Percentiles rank a stretch among this genome's conserved stretches.
phyloP scores from a whole-genome alignment of 1,140 invertebrate species.

The Apis cerana region DNA sequence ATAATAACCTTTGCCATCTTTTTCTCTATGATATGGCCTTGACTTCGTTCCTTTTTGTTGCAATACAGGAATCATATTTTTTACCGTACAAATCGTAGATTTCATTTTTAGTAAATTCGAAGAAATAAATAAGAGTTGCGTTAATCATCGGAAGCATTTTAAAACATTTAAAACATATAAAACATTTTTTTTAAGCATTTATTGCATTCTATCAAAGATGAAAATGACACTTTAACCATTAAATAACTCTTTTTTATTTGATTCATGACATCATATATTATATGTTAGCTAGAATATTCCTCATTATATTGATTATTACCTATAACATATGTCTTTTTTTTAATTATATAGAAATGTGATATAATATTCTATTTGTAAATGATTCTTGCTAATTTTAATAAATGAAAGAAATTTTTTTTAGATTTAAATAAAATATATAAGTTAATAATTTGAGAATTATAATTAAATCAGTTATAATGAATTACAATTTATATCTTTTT shows the following conservation, averaged over 20 bases:
- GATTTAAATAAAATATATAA: too few relatives aligned
- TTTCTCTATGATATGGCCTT: slow-evolving; percentile 66
- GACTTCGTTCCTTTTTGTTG: slow-evolving; percentile 69
- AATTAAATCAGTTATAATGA: too few relatives aligned
- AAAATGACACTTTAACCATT: neutral
- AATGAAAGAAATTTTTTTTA: neutral
- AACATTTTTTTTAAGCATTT: too few relatives aligned
- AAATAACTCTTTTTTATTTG: neutral
- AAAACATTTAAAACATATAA: too few relatives aligned
- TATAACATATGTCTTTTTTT: neutral
- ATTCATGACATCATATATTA: neutral
- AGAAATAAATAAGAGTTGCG: neutral
- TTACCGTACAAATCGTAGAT: slow-evolving; percentile 50
- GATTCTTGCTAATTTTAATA: neutral
- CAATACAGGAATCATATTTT: slow-evolving; percentile 33
- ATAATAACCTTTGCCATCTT: slow-evolving; percentile 33
- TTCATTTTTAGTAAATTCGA: neutral
- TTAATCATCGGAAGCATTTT: neutral
- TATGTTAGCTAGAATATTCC: neutral
- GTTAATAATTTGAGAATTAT: neutral
- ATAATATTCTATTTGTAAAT: neutral
- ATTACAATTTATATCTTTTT: neutral
- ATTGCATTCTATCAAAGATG: neutral
- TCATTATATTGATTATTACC: neutral
- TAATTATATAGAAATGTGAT: neutral